These are phyloP conservation scores for Chalcis sispes DNA, from an alignment of 2,888 invertebrate species.

Conservation along the genomic window DNA sequence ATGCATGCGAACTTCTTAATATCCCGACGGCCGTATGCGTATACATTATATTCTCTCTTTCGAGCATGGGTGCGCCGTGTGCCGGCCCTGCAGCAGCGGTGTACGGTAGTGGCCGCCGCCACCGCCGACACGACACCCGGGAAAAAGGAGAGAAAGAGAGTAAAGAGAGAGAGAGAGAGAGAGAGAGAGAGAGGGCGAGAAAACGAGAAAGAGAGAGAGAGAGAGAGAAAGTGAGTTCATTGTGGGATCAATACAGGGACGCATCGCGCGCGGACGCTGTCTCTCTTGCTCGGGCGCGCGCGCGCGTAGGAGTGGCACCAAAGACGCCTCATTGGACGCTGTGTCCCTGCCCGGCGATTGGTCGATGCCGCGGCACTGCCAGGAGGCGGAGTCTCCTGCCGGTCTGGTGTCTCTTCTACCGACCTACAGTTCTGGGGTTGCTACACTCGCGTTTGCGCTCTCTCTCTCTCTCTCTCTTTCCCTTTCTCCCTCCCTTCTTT, in stretches of 20 bases:
- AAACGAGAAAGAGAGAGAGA: slow-evolving; percentile 14
- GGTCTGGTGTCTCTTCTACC: slow-evolving; percentile 4
- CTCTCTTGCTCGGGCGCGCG: slow-evolving; percentile 10
- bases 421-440: slow-evolving; percentile 34
- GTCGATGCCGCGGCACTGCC: slow-evolving; percentile 68
- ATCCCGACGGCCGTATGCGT: slow-evolving; percentile 58
- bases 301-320: slow-evolving; percentile 73
- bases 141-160: neutral
- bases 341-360: slow-evolving; percentile 61
- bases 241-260: slow-evolving; percentile 74
- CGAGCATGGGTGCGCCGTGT: too few relatives aligned
- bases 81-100: too few relatives aligned
- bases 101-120: slow-evolving; percentile 4
- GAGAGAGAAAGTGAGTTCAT: slow-evolving; percentile 70
- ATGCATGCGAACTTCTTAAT: slow-evolving; percentile 70
- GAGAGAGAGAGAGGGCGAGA: slow-evolving; percentile 1
- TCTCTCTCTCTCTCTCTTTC: slow-evolving; percentile 14
- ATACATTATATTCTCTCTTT: too few relatives aligned
- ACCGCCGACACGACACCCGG: too few relatives aligned
- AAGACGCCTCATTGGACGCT: slow-evolving; percentile 71
- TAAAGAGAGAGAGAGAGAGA: slow-evolving; percentile 60
- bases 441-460: neutral
- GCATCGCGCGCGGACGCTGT: neutral
- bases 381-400: slow-evolving; percentile 68
- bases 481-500: slow-evolving; percentile 3